A percentile compares a stretch with the other conserved stretches of the same genome.
Conservation (phyloP, 2,888 invertebrate species). For the Dioctria rufipes region DNA sequence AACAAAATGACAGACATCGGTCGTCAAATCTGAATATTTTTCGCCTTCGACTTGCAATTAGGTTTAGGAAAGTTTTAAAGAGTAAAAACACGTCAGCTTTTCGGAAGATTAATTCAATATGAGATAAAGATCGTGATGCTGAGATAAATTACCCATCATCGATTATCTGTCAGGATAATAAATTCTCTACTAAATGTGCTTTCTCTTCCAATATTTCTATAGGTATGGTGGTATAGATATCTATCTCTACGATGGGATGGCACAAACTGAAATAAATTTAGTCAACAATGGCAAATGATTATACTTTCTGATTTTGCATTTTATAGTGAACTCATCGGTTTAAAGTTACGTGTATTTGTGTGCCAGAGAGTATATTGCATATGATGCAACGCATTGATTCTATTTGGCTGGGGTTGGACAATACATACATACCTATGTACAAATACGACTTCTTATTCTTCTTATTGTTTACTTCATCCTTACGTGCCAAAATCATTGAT, state of each 20-base stretch:
- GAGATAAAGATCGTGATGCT: constrained; percentile 33
- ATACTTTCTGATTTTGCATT: background rate
- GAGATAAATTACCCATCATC: constrained; percentile 24
- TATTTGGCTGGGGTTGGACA: too few relatives aligned
- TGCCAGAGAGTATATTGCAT: too few relatives aligned
- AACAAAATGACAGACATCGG: background rate
- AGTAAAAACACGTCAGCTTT: constrained; percentile 17
- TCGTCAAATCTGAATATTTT: background rate
- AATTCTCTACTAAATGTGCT: constrained; percentile 20
- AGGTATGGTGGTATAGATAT: background rate
- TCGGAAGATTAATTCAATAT: constrained; percentile 13
- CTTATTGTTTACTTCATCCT: too few relatives aligned
- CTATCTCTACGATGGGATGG: background rate
- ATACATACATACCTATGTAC: too few relatives aligned
- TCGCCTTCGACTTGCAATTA: too few relatives aligned
- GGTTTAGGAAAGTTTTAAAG: constrained; percentile 36
- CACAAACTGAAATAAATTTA: constrained; percentile 29
- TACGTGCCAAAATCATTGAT: too few relatives aligned
- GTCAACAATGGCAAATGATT: constrained; percentile 9
- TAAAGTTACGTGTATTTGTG: too few relatives aligned
- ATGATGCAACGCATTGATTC: too few relatives aligned
- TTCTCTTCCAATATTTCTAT: background rate
- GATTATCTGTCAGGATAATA: constrained; percentile 46
- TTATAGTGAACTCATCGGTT: background rate
- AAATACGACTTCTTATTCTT: too few relatives aligned